A percentile compares a stretch with the other conserved stretches of the same genome.
These are phyloP conservation scores for Autographa pulchrina DNA, from an alignment of 2,888 invertebrate genomes.

Conservation along the genomic window DNA sequence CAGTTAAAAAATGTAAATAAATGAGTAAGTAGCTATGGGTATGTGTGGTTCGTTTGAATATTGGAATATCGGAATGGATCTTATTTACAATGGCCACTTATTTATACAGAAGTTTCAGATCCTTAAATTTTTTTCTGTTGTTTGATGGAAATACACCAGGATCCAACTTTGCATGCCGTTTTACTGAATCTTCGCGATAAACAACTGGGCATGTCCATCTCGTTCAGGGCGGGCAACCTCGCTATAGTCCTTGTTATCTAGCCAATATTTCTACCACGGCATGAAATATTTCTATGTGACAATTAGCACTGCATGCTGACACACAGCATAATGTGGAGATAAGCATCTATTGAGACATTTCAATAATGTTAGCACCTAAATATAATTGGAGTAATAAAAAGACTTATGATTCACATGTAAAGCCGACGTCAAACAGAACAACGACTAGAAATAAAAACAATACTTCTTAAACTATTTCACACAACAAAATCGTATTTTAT, in stretches of 20 bases:
- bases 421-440: not conserved
- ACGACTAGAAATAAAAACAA: conserved; percentile 31
- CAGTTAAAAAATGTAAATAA: too few relatives aligned
- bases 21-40: too few relatives aligned
- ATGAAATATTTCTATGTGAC: not conserved
- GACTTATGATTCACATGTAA: not conserved
- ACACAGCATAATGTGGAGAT: not conserved
- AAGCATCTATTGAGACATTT: not conserved
- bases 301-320: not conserved
- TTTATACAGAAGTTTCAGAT: too few relatives aligned
- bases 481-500: conserved; percentile 16
- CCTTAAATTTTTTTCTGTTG: too few relatives aligned
- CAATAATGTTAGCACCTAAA: too few relatives aligned
- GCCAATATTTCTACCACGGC: not conserved
- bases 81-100: too few relatives aligned
- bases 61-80: too few relatives aligned
- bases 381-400: too few relatives aligned
- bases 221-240: not conserved
- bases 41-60: too few relatives aligned
- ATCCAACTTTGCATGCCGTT: too few relatives aligned
- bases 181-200: too few relatives aligned
- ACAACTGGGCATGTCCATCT: not conserved
- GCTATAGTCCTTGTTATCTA: not conserved
- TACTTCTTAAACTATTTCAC: conserved; percentile 25
- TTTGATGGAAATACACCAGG: too few relatives aligned